Evolutionary conservation across 2,888 invertebrate species (phyloP).

Genomic region (Scaptomyza cyrtandrae): DNA sequence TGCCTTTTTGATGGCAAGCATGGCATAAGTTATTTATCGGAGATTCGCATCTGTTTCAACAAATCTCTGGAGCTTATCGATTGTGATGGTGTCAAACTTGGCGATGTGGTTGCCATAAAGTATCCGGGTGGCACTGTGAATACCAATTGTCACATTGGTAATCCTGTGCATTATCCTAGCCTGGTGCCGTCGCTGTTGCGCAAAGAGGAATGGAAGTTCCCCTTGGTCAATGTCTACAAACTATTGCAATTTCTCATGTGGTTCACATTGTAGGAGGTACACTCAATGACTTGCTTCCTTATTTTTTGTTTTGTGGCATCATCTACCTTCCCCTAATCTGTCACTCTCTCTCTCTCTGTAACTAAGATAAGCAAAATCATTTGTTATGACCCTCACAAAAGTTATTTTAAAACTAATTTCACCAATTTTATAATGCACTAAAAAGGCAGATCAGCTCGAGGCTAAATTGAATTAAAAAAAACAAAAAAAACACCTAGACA

Average conservation of each 20-base stretch:
- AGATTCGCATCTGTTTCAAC: slow-evolving; percentile 91
- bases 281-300: no score
- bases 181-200: slow-evolving; percentile 78
- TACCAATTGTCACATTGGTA: slow-evolving; percentile 87
- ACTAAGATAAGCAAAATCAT: slow-evolving; percentile 14
- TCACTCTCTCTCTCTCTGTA: slow-evolving; percentile 1
- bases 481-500: not conserved
- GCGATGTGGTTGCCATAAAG: slow-evolving; percentile 70
- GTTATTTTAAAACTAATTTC: slow-evolving; percentile 21
- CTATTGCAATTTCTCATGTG: slow-evolving; percentile 87
- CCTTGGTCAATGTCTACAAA: slow-evolving; percentile 86
- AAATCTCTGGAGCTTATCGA: slow-evolving; percentile 87
- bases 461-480: slow-evolving; percentile 29
- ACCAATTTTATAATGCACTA: slow-evolving; percentile 10
- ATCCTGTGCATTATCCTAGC: slow-evolving; percentile 87
- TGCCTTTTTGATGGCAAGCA: slow-evolving; percentile 87
- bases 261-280: slow-evolving; percentile 86
- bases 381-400: slow-evolving; percentile 29
- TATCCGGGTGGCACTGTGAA: slow-evolving; percentile 85
- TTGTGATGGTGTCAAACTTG: slow-evolving; percentile 87
- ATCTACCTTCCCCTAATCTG: not conserved
- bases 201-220: slow-evolving; percentile 82
- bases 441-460: slow-evolving; percentile 18
- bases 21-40: slow-evolving; percentile 87
- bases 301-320: not conserved